A percentile compares a stretch with the other conserved stretches of the same genome.
Evolutionary conservation across 2,888 invertebrate genomes (phyloP).

Genomic region (Cyrtodaria siliqua): DNA sequence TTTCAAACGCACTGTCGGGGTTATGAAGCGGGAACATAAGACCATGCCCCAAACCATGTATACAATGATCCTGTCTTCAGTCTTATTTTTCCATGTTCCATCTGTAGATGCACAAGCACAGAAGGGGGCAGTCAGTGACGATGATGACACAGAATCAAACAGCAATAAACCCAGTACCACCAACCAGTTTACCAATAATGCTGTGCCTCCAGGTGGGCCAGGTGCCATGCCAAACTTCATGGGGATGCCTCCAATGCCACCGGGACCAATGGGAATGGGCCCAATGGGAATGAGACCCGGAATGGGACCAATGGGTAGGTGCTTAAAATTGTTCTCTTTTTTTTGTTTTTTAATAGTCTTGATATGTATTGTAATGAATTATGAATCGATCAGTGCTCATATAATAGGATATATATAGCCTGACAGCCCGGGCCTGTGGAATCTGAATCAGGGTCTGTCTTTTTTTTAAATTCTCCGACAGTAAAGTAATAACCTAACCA

Average conservation of each 20-base stretch:
- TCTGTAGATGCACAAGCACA: slow-evolving; percentile 26
- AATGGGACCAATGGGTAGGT: slow-evolving; percentile 76
- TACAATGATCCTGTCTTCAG: no score
- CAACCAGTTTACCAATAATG: slow-evolving; percentile 40
- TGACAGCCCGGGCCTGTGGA: no score
- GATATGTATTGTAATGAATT: neutral
- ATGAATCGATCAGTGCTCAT: neutral
- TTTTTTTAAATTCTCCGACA: no score
- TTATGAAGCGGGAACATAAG: no score
- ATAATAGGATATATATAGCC: neutral
- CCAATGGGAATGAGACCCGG: slow-evolving; percentile 79
- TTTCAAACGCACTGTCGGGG: no score
- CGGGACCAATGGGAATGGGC: slow-evolving; percentile 77
- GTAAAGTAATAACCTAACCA: no score
- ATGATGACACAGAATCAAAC: slow-evolving; percentile 52
- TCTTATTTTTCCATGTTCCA: no score
- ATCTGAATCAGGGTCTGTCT: no score
- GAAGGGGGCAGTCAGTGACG: slow-evolving; percentile 52
- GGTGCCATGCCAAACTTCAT: slow-evolving; percentile 37
- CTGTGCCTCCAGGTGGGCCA: slow-evolving; percentile 72
- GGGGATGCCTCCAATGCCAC: slow-evolving; percentile 77
- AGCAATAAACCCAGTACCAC: slow-evolving; percentile 16
- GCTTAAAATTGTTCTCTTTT: no score
- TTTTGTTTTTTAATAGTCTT: neutral
- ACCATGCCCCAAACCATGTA: no score